These are phyloP conservation scores for Tolypeutes matacus DNA, from an alignment of 2,797 vertebrate genomes.

Conservation along the genomic window DNA sequence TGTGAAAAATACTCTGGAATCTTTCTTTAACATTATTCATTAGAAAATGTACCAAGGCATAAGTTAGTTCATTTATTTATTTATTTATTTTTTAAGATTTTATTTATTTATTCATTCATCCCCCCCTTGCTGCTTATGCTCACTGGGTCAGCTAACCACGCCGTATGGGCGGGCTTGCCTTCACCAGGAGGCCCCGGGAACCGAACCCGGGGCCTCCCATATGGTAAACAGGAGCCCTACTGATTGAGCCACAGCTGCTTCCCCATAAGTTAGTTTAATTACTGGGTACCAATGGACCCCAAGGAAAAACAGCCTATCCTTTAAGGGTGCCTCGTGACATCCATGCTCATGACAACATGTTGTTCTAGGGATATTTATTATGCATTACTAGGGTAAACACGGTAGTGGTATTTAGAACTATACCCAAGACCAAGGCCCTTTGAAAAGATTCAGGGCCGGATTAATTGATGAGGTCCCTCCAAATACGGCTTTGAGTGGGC, in stretches of 20 bases:
- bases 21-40: slow-evolving; percentile 4
- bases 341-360: not conserved
- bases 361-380: slow-evolving; percentile 8
- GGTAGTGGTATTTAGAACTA: slow-evolving; percentile 34
- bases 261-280: not conserved
- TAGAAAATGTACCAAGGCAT: not conserved
- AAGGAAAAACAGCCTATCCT: not conserved
- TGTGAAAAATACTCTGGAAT: slow-evolving; percentile 5
- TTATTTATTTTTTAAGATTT: no score
- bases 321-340: not conserved
- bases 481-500: slow-evolving; percentile 62
- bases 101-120: no score
- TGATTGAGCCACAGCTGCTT: no score
- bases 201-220: no score
- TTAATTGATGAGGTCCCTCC: slow-evolving; percentile 39
- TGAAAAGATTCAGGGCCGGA: slow-evolving; percentile 58
- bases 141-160: no score
- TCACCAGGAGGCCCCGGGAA: no score
- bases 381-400: not conserved
- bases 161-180: no score
- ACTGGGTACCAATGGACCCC: not conserved
- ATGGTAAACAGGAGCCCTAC: no score
- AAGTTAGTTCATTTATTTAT: no score
- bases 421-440: slow-evolving; percentile 18
- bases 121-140: no score